These are phyloP conservation scores for Coracias cyanogaster DNA, from an alignment of 2,797 vertebrate species.

Conservation along the genomic window DNA sequence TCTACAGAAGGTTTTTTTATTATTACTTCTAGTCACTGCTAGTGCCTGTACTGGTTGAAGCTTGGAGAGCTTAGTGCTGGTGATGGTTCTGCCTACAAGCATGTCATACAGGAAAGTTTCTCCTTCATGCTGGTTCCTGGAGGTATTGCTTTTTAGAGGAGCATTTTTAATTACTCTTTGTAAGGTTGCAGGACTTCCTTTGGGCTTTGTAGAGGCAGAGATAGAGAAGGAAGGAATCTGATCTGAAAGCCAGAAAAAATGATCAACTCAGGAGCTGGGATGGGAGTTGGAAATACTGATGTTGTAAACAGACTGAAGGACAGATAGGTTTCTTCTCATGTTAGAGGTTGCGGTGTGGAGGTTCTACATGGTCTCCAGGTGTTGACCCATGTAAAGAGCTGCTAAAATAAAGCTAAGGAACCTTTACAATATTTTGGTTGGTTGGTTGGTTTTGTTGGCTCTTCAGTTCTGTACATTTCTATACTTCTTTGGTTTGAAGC, in stretches of 20 bases:
- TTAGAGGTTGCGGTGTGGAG: not conserved
- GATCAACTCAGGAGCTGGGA: not conserved
- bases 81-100: not conserved
- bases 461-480: not conserved
- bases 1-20: not conserved
- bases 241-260: not conserved
- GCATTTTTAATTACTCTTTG: conserved; percentile 12
- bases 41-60: not conserved
- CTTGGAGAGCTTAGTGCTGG: not conserved
- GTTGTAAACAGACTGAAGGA: not conserved
- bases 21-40: not conserved
- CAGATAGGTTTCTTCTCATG: not conserved
- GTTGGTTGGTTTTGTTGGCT: not conserved
- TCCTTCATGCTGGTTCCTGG: not conserved
- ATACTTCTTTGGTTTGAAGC: not conserved
- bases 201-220: not conserved
- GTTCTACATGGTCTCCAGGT: not conserved
- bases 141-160: not conserved
- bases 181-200: not conserved
- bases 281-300: not conserved
- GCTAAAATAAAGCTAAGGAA: not conserved
- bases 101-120: not conserved
- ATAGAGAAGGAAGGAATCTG: not conserved
- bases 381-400: not conserved
- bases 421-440: not conserved